Conservation (phyloP, 1,140 invertebrate species). For the Drosophila nikananu region DNA sequence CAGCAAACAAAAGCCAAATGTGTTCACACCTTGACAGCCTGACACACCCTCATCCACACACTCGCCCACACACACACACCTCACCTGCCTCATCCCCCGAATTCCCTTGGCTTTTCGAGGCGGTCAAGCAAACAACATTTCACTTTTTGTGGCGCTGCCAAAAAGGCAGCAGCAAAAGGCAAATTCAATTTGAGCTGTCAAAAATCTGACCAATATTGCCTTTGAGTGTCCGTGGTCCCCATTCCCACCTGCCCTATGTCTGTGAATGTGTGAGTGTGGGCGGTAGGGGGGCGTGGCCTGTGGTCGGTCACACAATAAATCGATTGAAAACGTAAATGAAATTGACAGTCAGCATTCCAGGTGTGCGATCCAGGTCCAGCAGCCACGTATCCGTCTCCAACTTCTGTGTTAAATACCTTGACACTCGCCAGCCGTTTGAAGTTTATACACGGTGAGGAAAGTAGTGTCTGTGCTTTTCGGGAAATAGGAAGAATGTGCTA, state of each 20-base stretch:
- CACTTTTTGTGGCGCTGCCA: conserved; percentile 47
- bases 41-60: conserved; percentile 34
- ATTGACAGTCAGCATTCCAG: conserved; percentile 77
- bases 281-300: conserved; percentile 34
- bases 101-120: conserved; percentile 26
- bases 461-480: not conserved
- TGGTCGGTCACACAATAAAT: conserved; percentile 67
- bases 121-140: conserved; percentile 78
- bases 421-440: conserved; percentile 54
- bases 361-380: conserved; percentile 39
- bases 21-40: conserved; percentile 67
- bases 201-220: conserved; percentile 83
- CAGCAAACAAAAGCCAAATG: conserved; percentile 78
- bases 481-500: not conserved
- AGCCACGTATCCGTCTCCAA: conserved; percentile 16
- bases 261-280: conserved; percentile 31
- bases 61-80: conserved; percentile 10
- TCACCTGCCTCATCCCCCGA: not conserved
- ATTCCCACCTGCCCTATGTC: not conserved
- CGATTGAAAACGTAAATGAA: conserved; percentile 83
- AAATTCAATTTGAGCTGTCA: conserved; percentile 83
- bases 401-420: conserved; percentile 40
- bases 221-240: conserved; percentile 47
- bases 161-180: conserved; percentile 70
- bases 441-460: conserved; percentile 14